Percentiles rank a stretch among this genome's conserved stretches.
These are phyloP conservation scores for Clarias platycephalus DNA, from an alignment of 2,797 vertebrate species.

Conservation along the genomic window DNA sequence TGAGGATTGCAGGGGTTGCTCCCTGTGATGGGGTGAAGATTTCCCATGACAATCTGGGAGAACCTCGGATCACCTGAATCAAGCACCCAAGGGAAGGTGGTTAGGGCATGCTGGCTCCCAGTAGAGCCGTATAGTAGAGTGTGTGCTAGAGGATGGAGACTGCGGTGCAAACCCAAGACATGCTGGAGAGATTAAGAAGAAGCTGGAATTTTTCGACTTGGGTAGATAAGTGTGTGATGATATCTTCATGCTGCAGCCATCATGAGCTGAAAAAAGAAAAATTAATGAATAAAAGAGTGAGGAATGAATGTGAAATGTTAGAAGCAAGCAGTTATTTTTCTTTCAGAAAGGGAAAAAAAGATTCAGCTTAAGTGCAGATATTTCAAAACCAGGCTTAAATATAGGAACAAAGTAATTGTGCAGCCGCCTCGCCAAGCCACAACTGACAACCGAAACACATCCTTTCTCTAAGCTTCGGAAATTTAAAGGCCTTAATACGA, in stretches of 20 bases:
- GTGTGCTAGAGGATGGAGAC: neutral
- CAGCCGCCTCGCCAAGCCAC: conserved; percentile 19
- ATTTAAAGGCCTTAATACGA: conserved; percentile 1
- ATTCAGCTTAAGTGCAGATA: neutral
- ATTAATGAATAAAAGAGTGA: neutral
- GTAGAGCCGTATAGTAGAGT: neutral
- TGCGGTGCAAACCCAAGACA: neutral
- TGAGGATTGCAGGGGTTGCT: neutral
- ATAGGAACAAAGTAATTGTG: conserved; percentile 26
- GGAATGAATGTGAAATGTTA: neutral
- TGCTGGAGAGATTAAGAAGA: neutral
- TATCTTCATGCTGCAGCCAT: neutral
- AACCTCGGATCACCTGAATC: neutral
- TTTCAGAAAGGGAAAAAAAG: neutral
- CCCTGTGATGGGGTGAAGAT: neutral
- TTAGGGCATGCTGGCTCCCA: neutral
- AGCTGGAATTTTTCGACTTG: conserved; percentile 1
- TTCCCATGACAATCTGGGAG: neutral
- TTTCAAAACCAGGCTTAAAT: conserved; percentile 17
- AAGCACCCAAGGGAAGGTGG: neutral
- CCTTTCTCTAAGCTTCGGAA: conserved; percentile 1
- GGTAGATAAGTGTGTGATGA: conserved; percentile 1
- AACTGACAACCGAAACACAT: conserved; percentile 28
- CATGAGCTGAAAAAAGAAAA: neutral
- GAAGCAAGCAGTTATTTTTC: neutral